Conservation (phyloP, 2,888 invertebrate species). For the Drosophila phalerata region DNA sequence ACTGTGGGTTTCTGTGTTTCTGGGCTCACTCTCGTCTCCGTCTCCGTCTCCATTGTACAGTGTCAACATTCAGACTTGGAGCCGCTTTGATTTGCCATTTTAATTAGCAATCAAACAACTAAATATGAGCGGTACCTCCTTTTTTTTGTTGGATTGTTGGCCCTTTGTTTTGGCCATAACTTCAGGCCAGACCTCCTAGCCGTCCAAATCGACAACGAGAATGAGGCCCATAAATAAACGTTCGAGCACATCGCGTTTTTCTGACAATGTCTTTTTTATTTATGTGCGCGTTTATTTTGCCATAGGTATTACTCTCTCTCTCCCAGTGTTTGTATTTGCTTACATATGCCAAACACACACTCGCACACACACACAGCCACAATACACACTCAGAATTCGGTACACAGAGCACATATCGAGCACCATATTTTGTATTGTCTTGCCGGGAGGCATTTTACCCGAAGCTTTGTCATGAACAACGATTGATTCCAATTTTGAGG, state of each 20-base stretch:
- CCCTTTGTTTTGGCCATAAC: slow-evolving; percentile 40
- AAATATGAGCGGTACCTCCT: slow-evolving; percentile 32
- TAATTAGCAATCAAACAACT: slow-evolving; percentile 77
- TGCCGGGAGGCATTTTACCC: slow-evolving; percentile 50
- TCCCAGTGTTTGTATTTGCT: slow-evolving; percentile 59
- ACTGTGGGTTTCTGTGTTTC: slow-evolving; percentile 14
- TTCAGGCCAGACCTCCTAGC: slow-evolving; percentile 15
- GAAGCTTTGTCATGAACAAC: slow-evolving; percentile 48
- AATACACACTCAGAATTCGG: slow-evolving; percentile 19
- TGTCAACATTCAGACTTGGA: slow-evolving; percentile 68
- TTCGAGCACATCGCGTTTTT: slow-evolving; percentile 66
- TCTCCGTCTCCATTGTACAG: slow-evolving; percentile 42
- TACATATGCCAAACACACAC: slow-evolving; percentile 57
- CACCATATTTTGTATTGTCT: slow-evolving; percentile 48
- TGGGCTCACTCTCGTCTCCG: slow-evolving; percentile 28
- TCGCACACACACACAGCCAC: slow-evolving; percentile 14
- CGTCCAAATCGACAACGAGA: slow-evolving; percentile 33
- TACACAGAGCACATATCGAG: slow-evolving; percentile 45
- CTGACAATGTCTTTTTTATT: slow-evolving; percentile 69
- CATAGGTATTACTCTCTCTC: slow-evolving; percentile 53
- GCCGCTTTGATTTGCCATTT: slow-evolving; percentile 75
- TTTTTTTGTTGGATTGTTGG: slow-evolving; percentile 20
- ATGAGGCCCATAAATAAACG: slow-evolving; percentile 59
- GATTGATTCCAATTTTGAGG: slow-evolving; percentile 52
- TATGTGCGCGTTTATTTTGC: slow-evolving; percentile 73